These are phyloP conservation scores for Peucedramus taeniatus DNA, from an alignment of 2,113 vertebrate genomes.

Conservation along the genomic window DNA sequence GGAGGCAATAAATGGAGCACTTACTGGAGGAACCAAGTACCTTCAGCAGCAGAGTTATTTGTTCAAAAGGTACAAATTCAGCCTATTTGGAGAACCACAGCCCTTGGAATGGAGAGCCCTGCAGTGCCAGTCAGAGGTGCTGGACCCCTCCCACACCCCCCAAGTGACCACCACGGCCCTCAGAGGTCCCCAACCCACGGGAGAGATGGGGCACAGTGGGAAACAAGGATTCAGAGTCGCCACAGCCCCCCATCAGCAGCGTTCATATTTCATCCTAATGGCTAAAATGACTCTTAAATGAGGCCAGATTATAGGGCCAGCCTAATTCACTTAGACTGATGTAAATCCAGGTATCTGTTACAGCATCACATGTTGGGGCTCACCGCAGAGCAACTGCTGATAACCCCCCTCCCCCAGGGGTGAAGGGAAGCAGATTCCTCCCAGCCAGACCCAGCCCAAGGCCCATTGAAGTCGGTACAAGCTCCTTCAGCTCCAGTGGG, in stretches of 20 bases:
- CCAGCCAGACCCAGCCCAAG: neutral
- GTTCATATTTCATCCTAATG: constrained; percentile 28
- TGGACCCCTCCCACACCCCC: neutral
- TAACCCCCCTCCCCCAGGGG: neutral
- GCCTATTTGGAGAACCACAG: neutral
- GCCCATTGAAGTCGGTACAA: neutral
- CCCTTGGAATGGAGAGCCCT: neutral
- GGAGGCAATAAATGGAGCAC: neutral
- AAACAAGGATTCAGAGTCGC: neutral
- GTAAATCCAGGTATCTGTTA: constrained; percentile 52
- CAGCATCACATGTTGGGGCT: neutral
- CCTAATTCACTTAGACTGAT: constrained; percentile 50
- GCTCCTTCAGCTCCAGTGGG: constrained; percentile 39
- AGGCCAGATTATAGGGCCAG: constrained; percentile 26
- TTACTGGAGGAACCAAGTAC: neutral
- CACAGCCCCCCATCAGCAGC: neutral
- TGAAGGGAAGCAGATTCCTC: neutral
- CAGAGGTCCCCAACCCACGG: neutral
- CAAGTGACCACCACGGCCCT: neutral
- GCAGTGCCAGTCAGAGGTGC: neutral
- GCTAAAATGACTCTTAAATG: constrained; percentile 26
- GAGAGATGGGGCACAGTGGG: neutral
- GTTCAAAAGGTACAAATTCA: neutral
- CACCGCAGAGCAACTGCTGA: neutral
- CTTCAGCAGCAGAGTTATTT: neutral